Evolutionary conservation across 2,888 invertebrate species (phyloP).

Genomic region (Fragum fragum): DNA sequence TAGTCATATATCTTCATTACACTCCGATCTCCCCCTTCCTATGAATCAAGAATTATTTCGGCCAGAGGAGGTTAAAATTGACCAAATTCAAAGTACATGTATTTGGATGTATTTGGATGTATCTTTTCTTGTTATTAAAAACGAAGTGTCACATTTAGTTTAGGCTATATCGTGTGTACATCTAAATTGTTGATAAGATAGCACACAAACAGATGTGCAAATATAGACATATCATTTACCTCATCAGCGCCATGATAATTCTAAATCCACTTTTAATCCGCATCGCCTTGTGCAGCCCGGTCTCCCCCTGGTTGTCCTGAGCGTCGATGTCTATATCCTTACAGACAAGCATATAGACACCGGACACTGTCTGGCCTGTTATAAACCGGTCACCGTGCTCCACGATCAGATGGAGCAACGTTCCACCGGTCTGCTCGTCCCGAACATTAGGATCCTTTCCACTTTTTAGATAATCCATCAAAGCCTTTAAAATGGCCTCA

Average conservation of each 20-base stretch:
- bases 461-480: conserved; percentile 77
- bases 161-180: too few species aligned
- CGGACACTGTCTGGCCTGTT: conserved; percentile 77
- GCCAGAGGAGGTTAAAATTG: too few species aligned
- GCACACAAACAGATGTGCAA: not conserved
- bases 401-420: conserved; percentile 79
- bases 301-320: conserved; percentile 76
- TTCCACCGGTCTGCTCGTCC: conserved; percentile 77
- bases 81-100: too few species aligned
- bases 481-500: conserved; percentile 71
- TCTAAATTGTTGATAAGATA: too few species aligned
- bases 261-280: conserved; percentile 76
- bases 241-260: conserved; percentile 80
- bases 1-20: too few species aligned
- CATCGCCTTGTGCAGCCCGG: conserved; percentile 79
- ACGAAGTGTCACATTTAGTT: too few species aligned
- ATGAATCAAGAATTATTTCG: too few species aligned
- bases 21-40: too few species aligned
- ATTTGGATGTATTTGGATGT: too few species aligned
- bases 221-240: conserved; percentile 68
- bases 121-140: too few species aligned
- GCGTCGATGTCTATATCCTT: conserved; percentile 81
- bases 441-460: conserved; percentile 79
- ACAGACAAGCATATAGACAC: conserved; percentile 81
- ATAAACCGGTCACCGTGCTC: conserved; percentile 76